A percentile compares a stretch with the other conserved stretches of the same genome.
Evolutionary conservation across 1,140 invertebrate genomes (phyloP).

Genomic region (Himalopsyche phryganea): DNA sequence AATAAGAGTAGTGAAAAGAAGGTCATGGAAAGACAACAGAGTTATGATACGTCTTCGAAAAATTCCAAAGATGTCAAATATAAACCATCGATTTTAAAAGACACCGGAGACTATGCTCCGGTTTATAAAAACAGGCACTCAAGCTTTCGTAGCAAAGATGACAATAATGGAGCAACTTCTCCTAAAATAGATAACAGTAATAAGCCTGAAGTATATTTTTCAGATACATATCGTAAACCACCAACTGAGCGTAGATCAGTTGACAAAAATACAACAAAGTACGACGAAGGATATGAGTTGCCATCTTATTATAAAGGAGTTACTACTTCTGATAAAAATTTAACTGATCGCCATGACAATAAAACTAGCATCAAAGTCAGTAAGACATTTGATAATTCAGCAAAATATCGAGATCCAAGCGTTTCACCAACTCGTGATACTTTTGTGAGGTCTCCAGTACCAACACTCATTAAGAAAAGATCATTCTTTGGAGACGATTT

Average conservation of each 20-base stretch:
- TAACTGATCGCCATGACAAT: neutral
- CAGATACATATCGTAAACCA: slow-evolving; percentile 2
- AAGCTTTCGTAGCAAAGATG: slow-evolving; percentile 2
- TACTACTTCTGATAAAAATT: neutral
- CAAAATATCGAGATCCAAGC: neutral
- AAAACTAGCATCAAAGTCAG: neutral
- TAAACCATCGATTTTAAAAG: slow-evolving; percentile 5
- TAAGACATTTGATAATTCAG: too few relatives aligned
- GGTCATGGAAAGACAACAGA: slow-evolving; percentile 1
- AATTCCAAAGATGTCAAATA: neutral
- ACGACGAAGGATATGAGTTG: neutral
- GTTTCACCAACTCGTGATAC: neutral
- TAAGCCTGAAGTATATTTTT: slow-evolving; percentile 16
- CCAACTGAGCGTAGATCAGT: neutral
- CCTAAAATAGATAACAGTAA: slow-evolving; percentile 1
- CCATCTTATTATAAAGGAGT: neutral
- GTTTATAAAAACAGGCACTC: slow-evolving; percentile 15
- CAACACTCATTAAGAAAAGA: neutral
- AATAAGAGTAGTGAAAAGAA: neutral
- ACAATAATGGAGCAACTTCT: neutral
- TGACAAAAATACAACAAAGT: neutral
- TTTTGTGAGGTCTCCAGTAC: neutral
- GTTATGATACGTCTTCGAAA: neutral
- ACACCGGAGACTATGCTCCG: slow-evolving; percentile 7
- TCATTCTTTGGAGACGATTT: slow-evolving; percentile 4